Percentiles rank a stretch among this genome's conserved stretches.
These are phyloP conservation scores for Amiota minor DNA, from an alignment of 2,888 invertebrate genomes.

Conservation along the genomic window DNA sequence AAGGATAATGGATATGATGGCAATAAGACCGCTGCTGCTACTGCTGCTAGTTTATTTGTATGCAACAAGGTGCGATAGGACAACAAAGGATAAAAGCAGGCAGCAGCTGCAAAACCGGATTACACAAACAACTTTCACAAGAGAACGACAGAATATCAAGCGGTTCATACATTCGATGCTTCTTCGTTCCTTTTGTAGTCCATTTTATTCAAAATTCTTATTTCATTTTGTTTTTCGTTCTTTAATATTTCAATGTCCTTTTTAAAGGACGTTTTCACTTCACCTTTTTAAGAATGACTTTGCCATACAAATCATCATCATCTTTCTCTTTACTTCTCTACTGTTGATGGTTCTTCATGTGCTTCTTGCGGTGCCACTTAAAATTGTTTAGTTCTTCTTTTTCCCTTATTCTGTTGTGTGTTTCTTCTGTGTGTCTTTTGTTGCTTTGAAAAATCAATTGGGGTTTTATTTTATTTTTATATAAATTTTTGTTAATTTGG, in stretches of 20 bases:
- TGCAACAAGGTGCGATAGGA: slow-evolving; percentile 39
- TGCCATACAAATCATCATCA: not conserved
- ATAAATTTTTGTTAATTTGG: not conserved
- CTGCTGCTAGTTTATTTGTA: not conserved
- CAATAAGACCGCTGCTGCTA: no score
- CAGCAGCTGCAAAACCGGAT: slow-evolving; percentile 22
- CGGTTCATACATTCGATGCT: not conserved
- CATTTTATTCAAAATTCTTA: not conserved
- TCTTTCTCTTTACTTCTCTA: not conserved
- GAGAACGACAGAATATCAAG: no score
- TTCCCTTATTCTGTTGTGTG: not conserved
- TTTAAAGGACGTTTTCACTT: not conserved
- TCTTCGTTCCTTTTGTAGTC: not conserved
- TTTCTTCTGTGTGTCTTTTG: not conserved
- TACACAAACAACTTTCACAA: not conserved
- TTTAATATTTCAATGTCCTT: not conserved
- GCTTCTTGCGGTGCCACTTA: not conserved
- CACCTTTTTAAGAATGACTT: not conserved
- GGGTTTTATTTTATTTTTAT: no score
- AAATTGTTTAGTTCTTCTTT: not conserved
- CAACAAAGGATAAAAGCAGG: slow-evolving; percentile 3
- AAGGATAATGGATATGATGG: no score
- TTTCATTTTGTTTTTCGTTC: not conserved
- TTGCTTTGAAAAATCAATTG: slow-evolving; percentile 26
- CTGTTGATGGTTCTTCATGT: not conserved